Evolutionary conservation across 2,113 vertebrate species (phyloP), one percentile per base, ranked within the genome.

Genomic region (Sinocyclocheilus anophthalmus): DNA sequence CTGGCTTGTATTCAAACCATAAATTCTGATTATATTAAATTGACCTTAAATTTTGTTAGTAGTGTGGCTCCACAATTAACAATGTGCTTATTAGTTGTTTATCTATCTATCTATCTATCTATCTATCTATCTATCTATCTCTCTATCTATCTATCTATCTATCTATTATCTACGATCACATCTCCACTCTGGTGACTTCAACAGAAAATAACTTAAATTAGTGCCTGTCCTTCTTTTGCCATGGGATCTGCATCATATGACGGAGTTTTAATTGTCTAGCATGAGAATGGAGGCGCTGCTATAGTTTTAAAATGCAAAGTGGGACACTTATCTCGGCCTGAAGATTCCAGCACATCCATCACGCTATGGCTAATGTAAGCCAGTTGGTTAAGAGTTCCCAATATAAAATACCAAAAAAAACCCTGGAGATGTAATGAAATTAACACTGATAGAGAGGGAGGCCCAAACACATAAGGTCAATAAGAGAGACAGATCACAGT

Each of bases 231-330:
- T n/a, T 67, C 2, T 42, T 13, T 26, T 26, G 22, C 45, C 76
- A 30, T 75, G 57, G 69, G 67, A 81, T 84, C 37, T 76, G 37
- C 65, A n/a, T 70, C 61, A 42, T 69, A 37, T 18, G 91, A 92
- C 93, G 94, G 50, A 63, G 92, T 93, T 93, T 93, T 95, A 93
- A 95, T 95, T 95, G 94, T 90, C 93, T 91, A 90, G 89, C 73
- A 90, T 90, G 93, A 94, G 93, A 96, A 95, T 95, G 94, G 94
- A 95, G 92, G 94, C 92, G 94, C 92, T 94, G 94, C 94, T 96
- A n/a, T 96, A 96, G 95, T 96, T 96, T 96, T 96, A 96, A 96
- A 96, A 96, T 96, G 95, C 95, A 95, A 96, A 96, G 95, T 95
- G 94, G 94, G 94, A 95, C 94, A 94, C n/a, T 96, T 95, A 96